A percentile compares a stretch with the other conserved stretches of the same genome.
Conservation (phyloP, 2,113 vertebrate genomes). For the Hucho hucho region DNA sequence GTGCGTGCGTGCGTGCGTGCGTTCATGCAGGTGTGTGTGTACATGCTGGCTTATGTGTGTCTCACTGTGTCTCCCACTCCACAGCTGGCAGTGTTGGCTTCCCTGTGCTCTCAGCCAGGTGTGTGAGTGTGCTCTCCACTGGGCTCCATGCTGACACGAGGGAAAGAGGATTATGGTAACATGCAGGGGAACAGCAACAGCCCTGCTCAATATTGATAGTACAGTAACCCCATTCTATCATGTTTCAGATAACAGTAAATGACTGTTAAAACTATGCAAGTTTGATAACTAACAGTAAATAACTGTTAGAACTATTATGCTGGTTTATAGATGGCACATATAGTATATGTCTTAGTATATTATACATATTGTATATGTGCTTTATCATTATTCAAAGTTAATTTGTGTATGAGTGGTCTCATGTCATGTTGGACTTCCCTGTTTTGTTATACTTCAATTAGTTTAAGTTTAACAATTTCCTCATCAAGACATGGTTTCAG, state of each 20-base stretch:
- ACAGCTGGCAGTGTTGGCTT: background rate
- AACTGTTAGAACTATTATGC: no score
- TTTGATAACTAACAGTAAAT: no score
- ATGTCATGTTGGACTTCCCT: no score
- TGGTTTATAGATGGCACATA: no score
- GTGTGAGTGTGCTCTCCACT: constrained; percentile 18
- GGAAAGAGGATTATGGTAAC: constrained; percentile 63
- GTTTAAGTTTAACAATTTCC: no score
- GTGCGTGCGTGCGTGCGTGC: constrained; percentile 12
- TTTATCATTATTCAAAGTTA: background rate
- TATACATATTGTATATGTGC: background rate
- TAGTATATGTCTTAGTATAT: background rate
- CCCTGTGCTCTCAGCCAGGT: background rate
- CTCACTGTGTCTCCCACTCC: background rate
- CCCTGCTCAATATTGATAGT: constrained; percentile 50
- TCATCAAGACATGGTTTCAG: no score
- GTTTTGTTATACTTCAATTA: no score
- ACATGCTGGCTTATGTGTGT: constrained; percentile 12
- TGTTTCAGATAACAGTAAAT: no score
- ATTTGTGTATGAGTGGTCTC: no score
- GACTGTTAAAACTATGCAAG: no score
- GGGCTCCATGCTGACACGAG: constrained; percentile 56
- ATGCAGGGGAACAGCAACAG: constrained; percentile 64
- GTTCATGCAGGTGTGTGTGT: constrained; percentile 21
- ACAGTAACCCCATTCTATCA: background rate